A percentile compares a stretch with the other conserved stretches of the same genome.
Conservation (phyloP, 2,797 vertebrate species). For the Neostethus bicornis region DNA sequence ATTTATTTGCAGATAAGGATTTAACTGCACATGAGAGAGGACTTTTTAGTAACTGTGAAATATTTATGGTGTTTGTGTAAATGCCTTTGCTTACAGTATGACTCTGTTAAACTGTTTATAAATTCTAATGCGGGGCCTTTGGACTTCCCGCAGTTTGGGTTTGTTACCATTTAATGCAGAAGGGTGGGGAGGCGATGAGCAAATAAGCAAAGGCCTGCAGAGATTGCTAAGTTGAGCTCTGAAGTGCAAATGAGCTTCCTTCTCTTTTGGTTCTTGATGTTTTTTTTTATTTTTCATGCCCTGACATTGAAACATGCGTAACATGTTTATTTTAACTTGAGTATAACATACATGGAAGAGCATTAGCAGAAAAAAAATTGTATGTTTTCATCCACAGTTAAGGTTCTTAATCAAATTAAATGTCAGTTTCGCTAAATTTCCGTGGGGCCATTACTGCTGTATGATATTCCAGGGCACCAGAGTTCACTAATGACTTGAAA, state of each 20-base stretch:
- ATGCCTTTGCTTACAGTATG: constrained; percentile 68
- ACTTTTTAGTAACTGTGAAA: constrained; percentile 78
- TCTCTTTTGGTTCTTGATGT: constrained; percentile 48
- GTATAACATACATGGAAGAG: constrained; percentile 40
- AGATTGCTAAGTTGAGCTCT: constrained; percentile 74
- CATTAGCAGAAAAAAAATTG: constrained; percentile 32
- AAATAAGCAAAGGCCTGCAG: constrained; percentile 80
- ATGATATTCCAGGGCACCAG: constrained; percentile 31
- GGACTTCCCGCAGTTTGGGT: constrained; percentile 72
- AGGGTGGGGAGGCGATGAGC: constrained; percentile 69
- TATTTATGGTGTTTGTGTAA: constrained; percentile 85
- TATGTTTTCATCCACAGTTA: constrained; percentile 22
- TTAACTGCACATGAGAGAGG: constrained; percentile 70
- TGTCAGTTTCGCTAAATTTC: constrained; percentile 45
- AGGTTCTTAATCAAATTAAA: constrained; percentile 56
- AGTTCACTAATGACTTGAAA: constrained; percentile 61
- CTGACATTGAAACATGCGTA: constrained; percentile 52
- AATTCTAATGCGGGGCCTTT: constrained; percentile 77
- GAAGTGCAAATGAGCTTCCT: constrained; percentile 83
- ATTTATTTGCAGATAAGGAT: constrained; percentile 69
- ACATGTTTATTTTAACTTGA: constrained; percentile 67
- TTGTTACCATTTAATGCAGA: constrained; percentile 76
- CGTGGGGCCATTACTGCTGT: constrained; percentile 44
- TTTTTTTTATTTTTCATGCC: constrained; percentile 38
- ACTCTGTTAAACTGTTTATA: constrained; percentile 79